Evolutionary conservation across 2,113 vertebrate species (phyloP).

Genomic region (Motacilla tschutschensis): DNA sequence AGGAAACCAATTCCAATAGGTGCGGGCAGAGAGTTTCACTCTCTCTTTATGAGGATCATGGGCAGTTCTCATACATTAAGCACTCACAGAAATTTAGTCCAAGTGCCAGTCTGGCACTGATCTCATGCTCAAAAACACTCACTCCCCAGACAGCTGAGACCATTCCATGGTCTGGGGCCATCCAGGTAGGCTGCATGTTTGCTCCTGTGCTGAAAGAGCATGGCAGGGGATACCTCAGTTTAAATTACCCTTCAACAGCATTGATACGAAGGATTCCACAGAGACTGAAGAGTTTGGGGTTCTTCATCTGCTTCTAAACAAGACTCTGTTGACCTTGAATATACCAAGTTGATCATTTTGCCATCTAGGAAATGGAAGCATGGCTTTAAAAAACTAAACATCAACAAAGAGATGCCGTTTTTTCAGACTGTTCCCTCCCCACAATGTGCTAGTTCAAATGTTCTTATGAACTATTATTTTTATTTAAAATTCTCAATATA

Average conservation of each 20-base stretch:
- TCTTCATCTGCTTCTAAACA: not conserved
- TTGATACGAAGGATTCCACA: not conserved
- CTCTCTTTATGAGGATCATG: not conserved
- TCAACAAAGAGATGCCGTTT: not conserved
- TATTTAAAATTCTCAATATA: not conserved
- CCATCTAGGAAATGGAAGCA: not conserved
- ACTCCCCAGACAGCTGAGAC: not conserved
- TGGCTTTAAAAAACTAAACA: not conserved
- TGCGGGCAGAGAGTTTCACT: not conserved
- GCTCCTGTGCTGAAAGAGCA: not conserved
- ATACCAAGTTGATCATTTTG: not conserved
- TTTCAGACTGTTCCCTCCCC: not conserved
- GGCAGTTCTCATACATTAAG: not conserved
- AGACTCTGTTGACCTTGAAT: not conserved
- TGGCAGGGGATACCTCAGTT: not conserved
- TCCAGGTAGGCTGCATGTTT: not conserved
- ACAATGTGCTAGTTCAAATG: not conserved
- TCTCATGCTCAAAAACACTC: not conserved
- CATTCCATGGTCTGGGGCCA: not conserved
- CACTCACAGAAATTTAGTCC: not conserved
- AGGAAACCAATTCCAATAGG: not conserved
- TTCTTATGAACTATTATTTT: not conserved
- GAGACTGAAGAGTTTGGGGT: not conserved
- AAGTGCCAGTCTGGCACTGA: not conserved
- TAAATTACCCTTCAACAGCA: not conserved